Conservation (phyloP, 2,797 vertebrate genomes). For the Hylomyscus alleni region DNA sequence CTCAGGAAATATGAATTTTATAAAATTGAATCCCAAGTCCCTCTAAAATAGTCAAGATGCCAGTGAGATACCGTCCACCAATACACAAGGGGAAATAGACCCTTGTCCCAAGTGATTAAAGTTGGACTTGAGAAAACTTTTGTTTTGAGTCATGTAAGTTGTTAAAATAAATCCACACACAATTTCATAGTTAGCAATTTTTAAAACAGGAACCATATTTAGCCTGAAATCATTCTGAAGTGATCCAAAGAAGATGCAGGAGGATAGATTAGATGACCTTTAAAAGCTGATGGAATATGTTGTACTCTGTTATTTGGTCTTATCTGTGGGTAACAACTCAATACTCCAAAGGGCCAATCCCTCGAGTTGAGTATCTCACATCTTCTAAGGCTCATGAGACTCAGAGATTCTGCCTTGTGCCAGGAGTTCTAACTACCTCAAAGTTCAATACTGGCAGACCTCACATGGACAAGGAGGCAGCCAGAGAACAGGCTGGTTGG, state of each 20-base stretch:
- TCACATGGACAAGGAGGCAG: not conserved
- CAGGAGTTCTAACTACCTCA: not conserved
- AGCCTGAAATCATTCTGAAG: slow-evolving; percentile 25
- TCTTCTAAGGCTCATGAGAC: not conserved
- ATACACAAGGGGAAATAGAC: not conserved
- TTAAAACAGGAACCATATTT: slow-evolving; percentile 56
- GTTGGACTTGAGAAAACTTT: not conserved
- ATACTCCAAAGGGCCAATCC: not conserved
- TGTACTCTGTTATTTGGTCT: slow-evolving; percentile 4
- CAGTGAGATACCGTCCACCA: slow-evolving; percentile 47
- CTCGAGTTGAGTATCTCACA: not conserved
- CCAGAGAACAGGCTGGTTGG: not conserved
- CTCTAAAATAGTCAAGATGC: slow-evolving; percentile 68
- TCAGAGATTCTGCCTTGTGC: not conserved
- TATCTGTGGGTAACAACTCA: not conserved
- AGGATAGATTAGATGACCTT: slow-evolving; percentile 31
- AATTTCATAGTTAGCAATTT: not conserved
- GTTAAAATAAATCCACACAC: slow-evolving; percentile 42
- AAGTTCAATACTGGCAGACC: not conserved
- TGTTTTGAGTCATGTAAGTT: not conserved
- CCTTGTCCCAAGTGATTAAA: not conserved
- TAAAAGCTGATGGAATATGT: slow-evolving; percentile 35
- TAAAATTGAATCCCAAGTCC: slow-evolving; percentile 69
- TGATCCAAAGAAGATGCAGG: slow-evolving; percentile 11
- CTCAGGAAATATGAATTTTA: slow-evolving; percentile 68